Evolutionary conservation across 2,113 vertebrate species (phyloP).

Genomic region (Macrotus californicus): DNA sequence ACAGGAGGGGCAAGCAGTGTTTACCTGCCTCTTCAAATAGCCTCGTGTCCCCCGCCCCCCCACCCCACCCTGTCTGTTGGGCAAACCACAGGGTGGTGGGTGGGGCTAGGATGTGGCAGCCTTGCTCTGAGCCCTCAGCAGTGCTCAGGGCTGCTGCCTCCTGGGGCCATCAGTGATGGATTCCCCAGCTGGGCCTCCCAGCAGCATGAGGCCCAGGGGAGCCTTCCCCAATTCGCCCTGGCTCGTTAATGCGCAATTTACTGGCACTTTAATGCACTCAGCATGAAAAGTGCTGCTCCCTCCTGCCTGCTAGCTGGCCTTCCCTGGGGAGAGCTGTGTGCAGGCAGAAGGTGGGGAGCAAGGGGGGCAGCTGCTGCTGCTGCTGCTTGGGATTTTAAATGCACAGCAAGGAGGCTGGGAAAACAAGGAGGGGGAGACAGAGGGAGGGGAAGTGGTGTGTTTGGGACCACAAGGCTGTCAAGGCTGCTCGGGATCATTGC

Average conservation of each 20-base stretch:
- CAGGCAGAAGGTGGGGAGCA: background rate
- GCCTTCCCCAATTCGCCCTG: conserved; percentile 75
- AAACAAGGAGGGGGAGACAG: background rate
- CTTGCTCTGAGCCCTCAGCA: background rate
- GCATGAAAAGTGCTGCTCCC: conserved; percentile 75
- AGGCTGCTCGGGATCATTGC: background rate
- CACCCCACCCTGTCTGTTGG: too few relatives aligned
- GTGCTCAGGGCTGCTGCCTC: conserved; percentile 58
- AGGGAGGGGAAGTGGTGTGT: background rate
- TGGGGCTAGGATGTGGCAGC: background rate
- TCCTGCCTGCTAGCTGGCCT: conserved; percentile 50
- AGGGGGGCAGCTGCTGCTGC: background rate
- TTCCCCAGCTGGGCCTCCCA: conserved; percentile 78
- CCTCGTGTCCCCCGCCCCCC: too few relatives aligned
- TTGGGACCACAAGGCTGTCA: too few relatives aligned
- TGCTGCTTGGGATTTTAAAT: background rate
- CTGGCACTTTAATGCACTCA: conserved; percentile 81
- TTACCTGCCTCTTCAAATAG: background rate
- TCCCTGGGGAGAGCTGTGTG: background rate
- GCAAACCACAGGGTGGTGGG: background rate
- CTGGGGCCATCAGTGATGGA: conserved; percentile 72
- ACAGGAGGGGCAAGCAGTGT: background rate
- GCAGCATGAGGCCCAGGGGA: conserved; percentile 74
- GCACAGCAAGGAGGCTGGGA: background rate
- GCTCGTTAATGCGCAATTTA: conserved; percentile 84